phyloP scores from a whole-genome alignment of 2,888 invertebrate genomes.

The Tetramorium bicarinatum region DNA sequence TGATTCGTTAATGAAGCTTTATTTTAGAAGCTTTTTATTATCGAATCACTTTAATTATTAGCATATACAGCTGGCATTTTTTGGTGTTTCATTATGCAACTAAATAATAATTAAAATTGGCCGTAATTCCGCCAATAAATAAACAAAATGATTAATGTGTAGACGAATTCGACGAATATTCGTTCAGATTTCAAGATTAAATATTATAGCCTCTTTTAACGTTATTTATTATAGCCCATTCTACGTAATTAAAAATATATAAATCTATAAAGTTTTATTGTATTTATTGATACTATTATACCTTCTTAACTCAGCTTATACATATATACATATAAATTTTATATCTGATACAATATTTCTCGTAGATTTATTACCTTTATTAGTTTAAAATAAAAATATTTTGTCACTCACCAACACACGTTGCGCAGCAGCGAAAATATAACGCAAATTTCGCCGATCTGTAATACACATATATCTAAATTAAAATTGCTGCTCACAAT shows the following conservation, averaged over 20 bases:
- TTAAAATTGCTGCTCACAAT: neutral
- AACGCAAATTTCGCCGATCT: neutral
- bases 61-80: neutral
- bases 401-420: neutral
- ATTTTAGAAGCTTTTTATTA: neutral
- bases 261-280: neutral
- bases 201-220: neutral
- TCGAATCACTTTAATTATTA: neutral
- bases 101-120: constrained; percentile 8
- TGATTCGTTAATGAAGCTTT: constrained; percentile 1
- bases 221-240: neutral
- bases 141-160: neutral
- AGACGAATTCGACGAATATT: neutral
- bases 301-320: neutral
- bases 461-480: neutral
- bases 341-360: constrained; percentile 2
- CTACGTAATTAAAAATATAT: neutral
- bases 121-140: too few species aligned
- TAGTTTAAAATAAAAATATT: neutral
- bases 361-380: neutral
- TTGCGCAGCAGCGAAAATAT: neutral
- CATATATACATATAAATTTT: neutral
- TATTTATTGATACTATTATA: neutral
- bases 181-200: neutral
- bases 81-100: neutral